These are phyloP conservation scores for Drepanosiphum platanoidis DNA, from an alignment of 2,888 invertebrate genomes.

Conservation along the genomic window DNA sequence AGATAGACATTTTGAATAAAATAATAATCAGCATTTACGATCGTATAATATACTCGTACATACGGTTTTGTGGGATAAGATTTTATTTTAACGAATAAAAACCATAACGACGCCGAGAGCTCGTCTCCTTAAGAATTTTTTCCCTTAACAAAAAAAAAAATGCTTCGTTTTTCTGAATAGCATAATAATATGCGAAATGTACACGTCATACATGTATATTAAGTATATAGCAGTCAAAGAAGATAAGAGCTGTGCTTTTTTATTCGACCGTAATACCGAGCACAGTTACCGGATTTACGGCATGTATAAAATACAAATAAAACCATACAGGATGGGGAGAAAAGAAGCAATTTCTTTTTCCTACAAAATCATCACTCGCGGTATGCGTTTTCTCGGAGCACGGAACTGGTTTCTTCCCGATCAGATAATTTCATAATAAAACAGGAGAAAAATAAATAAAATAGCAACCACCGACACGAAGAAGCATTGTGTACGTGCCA, in stretches of 20 bases:
- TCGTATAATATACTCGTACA: not conserved
- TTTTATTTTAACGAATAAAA: conserved; percentile 8
- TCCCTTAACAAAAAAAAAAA: not conserved
- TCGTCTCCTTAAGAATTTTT: not conserved
- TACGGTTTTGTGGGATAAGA: not conserved
- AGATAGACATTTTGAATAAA: conserved; percentile 15
- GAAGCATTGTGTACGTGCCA: not conserved
- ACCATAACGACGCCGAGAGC: not conserved
- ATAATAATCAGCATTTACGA: conserved; percentile 31
- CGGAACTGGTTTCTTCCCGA: conserved; percentile 15
- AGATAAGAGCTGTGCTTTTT: conserved; percentile 15
- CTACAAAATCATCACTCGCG: not conserved
- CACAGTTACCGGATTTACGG: conserved; percentile 35
- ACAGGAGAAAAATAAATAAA: conserved; percentile 2
- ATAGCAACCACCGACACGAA: conserved; percentile 2
- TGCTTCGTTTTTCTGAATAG: not conserved
- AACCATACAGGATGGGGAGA: not conserved
- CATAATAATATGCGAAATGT: not conserved
- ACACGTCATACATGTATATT: not conserved
- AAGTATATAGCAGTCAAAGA: not conserved
- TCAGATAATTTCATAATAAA: conserved; percentile 17
- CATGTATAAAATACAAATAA: conserved; percentile 16
- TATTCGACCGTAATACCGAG: not conserved
- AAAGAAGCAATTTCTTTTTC: not conserved
- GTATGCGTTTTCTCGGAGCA: not conserved